Evolutionary conservation across 2,888 invertebrate genomes (phyloP), one percentile per base, ranked within the genome.

Genomic region (Apamea crenata): DNA sequence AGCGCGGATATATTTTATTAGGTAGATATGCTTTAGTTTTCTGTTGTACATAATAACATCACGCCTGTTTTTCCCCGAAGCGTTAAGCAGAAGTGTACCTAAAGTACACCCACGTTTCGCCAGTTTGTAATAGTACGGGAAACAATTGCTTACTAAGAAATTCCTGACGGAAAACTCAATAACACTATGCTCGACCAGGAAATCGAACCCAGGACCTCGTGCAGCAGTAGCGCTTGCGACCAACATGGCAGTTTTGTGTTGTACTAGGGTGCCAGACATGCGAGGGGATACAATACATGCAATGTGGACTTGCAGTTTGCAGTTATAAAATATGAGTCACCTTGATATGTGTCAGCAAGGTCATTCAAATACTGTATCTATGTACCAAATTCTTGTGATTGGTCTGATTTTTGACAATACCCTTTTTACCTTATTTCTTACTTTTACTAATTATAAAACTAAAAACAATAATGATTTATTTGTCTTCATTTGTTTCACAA

Each of bases 1-100:
- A 44, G 53, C 25, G 72, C n/a, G 72, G 32, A 61, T 68, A 40
- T 74, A 74, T 81, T 69, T 69, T 44, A 53, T 78, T 69, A 14
- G 14, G 74, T 66, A 47, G n/a, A 47, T 40, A 12, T 61, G n/a
- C 67, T 66, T 74, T 59, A 67, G 67, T 63, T 80, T 61, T 68
- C 7, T 47, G 67, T 47, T 18, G 25, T 40, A 50, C 66, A 14
- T 36, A 65, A 36, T 66, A 25, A 36, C 14, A 36, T 36, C 25
- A 66, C 36, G 14, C 36, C 1, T 25, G 12, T 36, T 2, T 14
- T 36, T 66, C 14, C 1, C 7, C 7, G 1, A 7, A 36, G 7
- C 7, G 66, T 66, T 25, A 3, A 7, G 36, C 32, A 66, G 65
- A 36, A 10, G 18, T 29, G 3, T 29, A 59, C 0, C n/a, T 56